A percentile compares a stretch with the other conserved stretches of the same genome.
phyloP scores from a whole-genome alignment of 2,113 vertebrate genomes.

The Lates calcarifer region DNA sequence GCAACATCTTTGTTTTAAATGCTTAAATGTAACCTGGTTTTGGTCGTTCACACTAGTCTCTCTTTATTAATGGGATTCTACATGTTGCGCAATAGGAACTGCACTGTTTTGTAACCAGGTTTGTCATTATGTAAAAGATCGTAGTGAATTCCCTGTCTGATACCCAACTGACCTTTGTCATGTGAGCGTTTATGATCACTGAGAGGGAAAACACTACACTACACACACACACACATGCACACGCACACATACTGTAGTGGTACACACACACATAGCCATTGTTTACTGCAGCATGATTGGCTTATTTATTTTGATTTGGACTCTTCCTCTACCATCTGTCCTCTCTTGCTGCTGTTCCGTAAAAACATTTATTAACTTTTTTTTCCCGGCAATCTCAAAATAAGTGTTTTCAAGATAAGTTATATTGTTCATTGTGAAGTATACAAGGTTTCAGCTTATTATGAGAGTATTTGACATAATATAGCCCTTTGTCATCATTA shows the following conservation, averaged over 20 bases:
- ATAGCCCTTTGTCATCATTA: background rate
- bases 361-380: background rate
- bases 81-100: slow-evolving; percentile 39
- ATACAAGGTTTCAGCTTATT: background rate
- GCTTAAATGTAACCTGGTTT: background rate
- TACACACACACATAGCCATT: slow-evolving; percentile 27
- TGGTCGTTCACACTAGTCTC: background rate
- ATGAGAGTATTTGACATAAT: background rate
- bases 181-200: slow-evolving; percentile 69
- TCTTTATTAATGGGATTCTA: slow-evolving; percentile 40
- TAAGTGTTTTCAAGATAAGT: background rate
- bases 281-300: slow-evolving; percentile 41
- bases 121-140: slow-evolving; percentile 63
- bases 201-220: slow-evolving; percentile 22
- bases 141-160: slow-evolving; percentile 66
- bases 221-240: slow-evolving; percentile 37
- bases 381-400: slow-evolving; percentile 9
- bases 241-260: slow-evolving; percentile 12
- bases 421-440: background rate
- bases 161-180: slow-evolving; percentile 74
- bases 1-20: background rate
- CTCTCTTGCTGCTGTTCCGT: background rate
- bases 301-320: slow-evolving; percentile 40
- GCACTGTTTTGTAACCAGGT: slow-evolving; percentile 65
- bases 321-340: slow-evolving; percentile 18